phyloP scores from a whole-genome alignment of 2,113 vertebrate species.

The Semicossyphus pulcher region DNA sequence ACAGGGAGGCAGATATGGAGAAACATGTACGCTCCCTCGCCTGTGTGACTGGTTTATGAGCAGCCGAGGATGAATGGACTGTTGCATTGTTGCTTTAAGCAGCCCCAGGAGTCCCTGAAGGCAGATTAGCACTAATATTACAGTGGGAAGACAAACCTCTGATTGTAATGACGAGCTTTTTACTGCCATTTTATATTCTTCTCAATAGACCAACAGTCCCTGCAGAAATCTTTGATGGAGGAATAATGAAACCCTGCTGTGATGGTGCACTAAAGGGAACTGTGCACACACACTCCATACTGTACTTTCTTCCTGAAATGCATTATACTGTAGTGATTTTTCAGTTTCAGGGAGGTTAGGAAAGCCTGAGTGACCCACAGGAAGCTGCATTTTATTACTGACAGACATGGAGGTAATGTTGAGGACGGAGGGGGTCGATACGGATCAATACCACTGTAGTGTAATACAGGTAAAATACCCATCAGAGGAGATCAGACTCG shows the following conservation, averaged over 20 bases:
- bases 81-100: slow-evolving; percentile 19
- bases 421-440: slow-evolving; percentile 57
- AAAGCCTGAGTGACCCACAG: slow-evolving; percentile 46
- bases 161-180: slow-evolving; percentile 16
- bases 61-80: slow-evolving; percentile 40
- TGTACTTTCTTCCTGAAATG: slow-evolving; percentile 2
- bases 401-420: slow-evolving; percentile 36
- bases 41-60: slow-evolving; percentile 33
- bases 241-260: slow-evolving; percentile 15
- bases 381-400: slow-evolving; percentile 52
- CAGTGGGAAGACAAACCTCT: slow-evolving; percentile 23
- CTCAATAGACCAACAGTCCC: slow-evolving; percentile 16
- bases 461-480: slow-evolving; percentile 52
- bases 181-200: slow-evolving; percentile 37
- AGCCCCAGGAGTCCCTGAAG: slow-evolving; percentile 32
- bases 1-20: not conserved
- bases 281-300: not conserved
- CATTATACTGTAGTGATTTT: slow-evolving; percentile 23
- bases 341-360: slow-evolving; percentile 27
- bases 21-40: not conserved
- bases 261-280: slow-evolving; percentile 19
- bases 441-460: slow-evolving; percentile 55
- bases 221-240: slow-evolving; percentile 38
- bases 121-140: slow-evolving; percentile 43
- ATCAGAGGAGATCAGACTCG: slow-evolving; percentile 51